Percentiles rank a stretch among this genome's conserved stretches.
Evolutionary conservation across 2,888 invertebrate genomes (phyloP).

Genomic region (Acrobasis suavella): DNA sequence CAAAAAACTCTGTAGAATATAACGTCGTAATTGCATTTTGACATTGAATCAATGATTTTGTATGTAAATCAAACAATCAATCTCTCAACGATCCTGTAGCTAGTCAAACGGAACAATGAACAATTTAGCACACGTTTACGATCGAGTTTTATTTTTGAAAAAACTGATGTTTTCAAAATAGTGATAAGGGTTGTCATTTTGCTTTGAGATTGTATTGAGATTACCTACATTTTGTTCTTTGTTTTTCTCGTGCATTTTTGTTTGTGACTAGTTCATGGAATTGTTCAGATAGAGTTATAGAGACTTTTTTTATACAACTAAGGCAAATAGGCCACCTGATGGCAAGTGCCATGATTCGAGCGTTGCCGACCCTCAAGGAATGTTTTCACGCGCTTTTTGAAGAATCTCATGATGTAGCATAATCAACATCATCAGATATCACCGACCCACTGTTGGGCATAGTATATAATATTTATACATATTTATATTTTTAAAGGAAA

Average conservation of each 20-base stretch:
- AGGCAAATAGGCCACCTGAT: too few relatives aligned
- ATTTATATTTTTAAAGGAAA: too few relatives aligned
- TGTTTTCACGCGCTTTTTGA: too few relatives aligned
- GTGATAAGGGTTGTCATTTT: background rate
- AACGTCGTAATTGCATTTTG: constrained; percentile 65
- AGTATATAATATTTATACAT: too few relatives aligned
- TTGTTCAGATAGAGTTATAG: too few relatives aligned
- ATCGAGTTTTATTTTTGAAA: background rate
- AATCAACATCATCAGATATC: too few relatives aligned
- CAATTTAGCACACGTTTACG: background rate
- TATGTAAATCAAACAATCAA: background rate
- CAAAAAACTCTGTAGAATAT: constrained; percentile 68
- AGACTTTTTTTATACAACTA: too few relatives aligned
- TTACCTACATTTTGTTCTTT: constrained; percentile 1
- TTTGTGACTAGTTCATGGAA: too few relatives aligned
- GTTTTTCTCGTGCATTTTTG: background rate
- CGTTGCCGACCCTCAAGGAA: too few relatives aligned
- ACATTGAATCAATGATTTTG: constrained; percentile 40
- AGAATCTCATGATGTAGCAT: too few relatives aligned
- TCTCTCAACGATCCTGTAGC: background rate
- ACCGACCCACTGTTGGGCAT: too few relatives aligned
- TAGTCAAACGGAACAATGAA: constrained; percentile 8
- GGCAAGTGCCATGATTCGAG: too few relatives aligned
- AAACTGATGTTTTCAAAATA: constrained; percentile 5
- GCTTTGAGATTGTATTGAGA: background rate